Percentiles rank a stretch among this genome's conserved stretches.
phyloP scores from a whole-genome alignment of 1,140 invertebrate species.

The Eciton burchellii region DNA sequence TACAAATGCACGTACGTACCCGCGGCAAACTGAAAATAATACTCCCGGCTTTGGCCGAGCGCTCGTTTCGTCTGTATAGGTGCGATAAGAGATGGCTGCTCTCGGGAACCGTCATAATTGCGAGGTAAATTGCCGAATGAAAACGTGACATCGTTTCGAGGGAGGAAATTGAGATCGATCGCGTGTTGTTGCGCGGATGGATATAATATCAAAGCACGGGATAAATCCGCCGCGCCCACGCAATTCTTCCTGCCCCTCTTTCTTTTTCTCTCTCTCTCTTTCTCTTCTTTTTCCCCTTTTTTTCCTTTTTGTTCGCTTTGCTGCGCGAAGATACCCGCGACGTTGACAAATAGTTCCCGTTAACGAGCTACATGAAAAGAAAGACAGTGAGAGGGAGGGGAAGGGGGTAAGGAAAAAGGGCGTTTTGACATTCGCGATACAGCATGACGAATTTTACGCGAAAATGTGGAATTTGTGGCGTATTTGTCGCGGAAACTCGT shows the following conservation, averaged over 20 bases:
- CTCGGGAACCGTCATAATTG: conserved; percentile 15
- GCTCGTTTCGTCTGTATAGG: background rate
- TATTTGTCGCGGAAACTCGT: conserved; percentile 61
- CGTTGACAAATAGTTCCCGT: conserved; percentile 57
- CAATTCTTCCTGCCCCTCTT: background rate
- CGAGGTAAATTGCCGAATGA: conserved; percentile 19
- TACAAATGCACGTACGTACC: conserved; percentile 64
- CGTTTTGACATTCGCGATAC: conserved; percentile 32
- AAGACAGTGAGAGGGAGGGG: too few species aligned
- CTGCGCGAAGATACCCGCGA: conserved; percentile 43
- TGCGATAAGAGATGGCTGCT: conserved; percentile 45
- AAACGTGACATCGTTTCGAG: conserved; percentile 46
- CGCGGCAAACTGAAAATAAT: conserved; percentile 64
- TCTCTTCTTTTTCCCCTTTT: background rate
- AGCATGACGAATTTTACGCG: conserved; percentile 26
- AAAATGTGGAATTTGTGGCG: conserved; percentile 49
- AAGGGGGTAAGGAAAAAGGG: background rate
- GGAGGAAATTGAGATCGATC: background rate
- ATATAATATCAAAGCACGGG: conserved; percentile 40
- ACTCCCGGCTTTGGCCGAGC: background rate
- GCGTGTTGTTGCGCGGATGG: background rate
- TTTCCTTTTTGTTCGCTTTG: background rate
- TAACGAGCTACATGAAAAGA: conserved; percentile 42
- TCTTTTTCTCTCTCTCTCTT: background rate
- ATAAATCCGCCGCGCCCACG: background rate